A percentile compares a stretch with the other conserved stretches of the same genome.
These are phyloP conservation scores for Arenicola marina DNA, from an alignment of 2,888 invertebrate genomes.

Conservation along the genomic window DNA sequence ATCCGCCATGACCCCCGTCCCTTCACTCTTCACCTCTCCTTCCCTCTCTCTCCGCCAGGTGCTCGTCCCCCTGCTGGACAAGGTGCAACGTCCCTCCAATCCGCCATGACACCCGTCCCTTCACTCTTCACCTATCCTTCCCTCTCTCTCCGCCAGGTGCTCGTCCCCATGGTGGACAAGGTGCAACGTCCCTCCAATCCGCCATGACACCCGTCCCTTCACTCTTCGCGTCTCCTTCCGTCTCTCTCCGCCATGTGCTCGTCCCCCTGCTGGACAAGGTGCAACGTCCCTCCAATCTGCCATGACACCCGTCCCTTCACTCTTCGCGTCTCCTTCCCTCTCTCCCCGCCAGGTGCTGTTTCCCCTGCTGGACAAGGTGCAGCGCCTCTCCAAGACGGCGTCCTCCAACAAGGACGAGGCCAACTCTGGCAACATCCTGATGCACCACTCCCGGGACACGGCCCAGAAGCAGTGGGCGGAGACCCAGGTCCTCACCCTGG, in stretches of 20 bases:
- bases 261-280: slow-evolving; percentile 95
- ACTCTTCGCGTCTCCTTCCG: too few relatives aligned
- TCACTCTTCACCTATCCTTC: too few relatives aligned
- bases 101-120: too few relatives aligned
- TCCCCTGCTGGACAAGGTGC: slow-evolving; percentile 90
- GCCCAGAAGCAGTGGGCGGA: slow-evolving; percentile 99
- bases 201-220: too few relatives aligned
- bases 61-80: too few relatives aligned
- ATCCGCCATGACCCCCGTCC: too few relatives aligned
- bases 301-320: too few relatives aligned
- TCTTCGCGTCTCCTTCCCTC: too few relatives aligned
- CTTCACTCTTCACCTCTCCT: too few relatives aligned
- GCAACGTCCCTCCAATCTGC: slow-evolving; percentile 67
- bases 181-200: too few relatives aligned
- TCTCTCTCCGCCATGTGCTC: slow-evolving; percentile 69
- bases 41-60: background rate
- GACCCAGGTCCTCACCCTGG: slow-evolving; percentile 75
- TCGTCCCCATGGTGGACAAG: too few relatives aligned
- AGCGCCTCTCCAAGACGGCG: slow-evolving; percentile 66
- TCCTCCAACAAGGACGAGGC: slow-evolving; percentile 59
- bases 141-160: background rate
- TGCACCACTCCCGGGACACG: slow-evolving; percentile 97
- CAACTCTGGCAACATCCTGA: slow-evolving; percentile 79
- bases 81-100: too few relatives aligned
- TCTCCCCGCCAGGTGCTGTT: slow-evolving; percentile 75